These are phyloP conservation scores for Lagocephalus sceleratus DNA, from an alignment of 2,797 vertebrate genomes.

Conservation along the genomic window DNA sequence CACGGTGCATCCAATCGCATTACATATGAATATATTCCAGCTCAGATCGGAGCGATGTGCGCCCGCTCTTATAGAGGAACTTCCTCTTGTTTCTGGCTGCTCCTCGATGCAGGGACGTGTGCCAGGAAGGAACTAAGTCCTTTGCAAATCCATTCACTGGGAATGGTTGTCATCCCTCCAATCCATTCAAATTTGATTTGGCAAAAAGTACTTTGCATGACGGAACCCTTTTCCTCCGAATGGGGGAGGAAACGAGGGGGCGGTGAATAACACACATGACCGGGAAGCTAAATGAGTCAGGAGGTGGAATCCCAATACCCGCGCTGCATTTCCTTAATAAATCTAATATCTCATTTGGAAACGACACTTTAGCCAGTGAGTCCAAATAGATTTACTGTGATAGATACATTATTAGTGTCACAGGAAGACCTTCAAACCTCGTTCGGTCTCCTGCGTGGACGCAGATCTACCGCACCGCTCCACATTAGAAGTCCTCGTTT, in stretches of 20 bases:
- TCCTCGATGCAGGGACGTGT: slow-evolving; percentile 33
- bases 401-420: slow-evolving; percentile 3
- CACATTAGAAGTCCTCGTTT: too few relatives aligned
- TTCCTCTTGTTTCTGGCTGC: slow-evolving; percentile 36
- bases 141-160: slow-evolving; percentile 69
- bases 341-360: slow-evolving; percentile 36
- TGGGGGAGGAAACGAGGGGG: slow-evolving; percentile 52
- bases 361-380: slow-evolving; percentile 15
- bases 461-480: too few relatives aligned
- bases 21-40: slow-evolving; percentile 49
- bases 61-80: slow-evolving; percentile 43
- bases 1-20: slow-evolving; percentile 59
- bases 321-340: slow-evolving; percentile 37
- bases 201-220: slow-evolving; percentile 66
- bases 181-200: slow-evolving; percentile 75
- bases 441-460: too few relatives aligned
- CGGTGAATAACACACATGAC: slow-evolving; percentile 45
- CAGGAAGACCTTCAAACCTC: neutral
- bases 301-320: slow-evolving; percentile 43
- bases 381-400: slow-evolving; percentile 20
- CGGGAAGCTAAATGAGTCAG: slow-evolving; percentile 47
- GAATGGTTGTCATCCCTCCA: slow-evolving; percentile 69
- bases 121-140: slow-evolving; percentile 65
- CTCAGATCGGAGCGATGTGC: slow-evolving; percentile 43
- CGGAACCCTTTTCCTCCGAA: slow-evolving; percentile 55